Base-by-base conservation (phyloP, 2,888 invertebrate species). In the Agrilus biguttatus region DNA sequence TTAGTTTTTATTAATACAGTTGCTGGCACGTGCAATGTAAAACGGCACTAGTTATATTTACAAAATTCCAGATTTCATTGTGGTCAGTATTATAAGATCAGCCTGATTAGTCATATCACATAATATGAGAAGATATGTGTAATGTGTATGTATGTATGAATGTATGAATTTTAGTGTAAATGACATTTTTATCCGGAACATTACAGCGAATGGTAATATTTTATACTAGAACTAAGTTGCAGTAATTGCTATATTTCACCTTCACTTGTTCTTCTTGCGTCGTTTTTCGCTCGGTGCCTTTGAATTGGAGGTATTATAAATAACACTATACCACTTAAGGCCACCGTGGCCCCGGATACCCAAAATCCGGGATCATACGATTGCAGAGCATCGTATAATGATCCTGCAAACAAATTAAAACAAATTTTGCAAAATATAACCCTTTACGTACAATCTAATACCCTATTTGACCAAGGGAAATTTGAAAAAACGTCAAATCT, bases 351-450 rank as follows among this genome's bases (percentile, higher is more conserved):
- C 5, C 97, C 97, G 14, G 92, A 88, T 46, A 93, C 72, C 54
- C 81, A 77, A 68, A 97, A 98, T 1, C 87, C 90, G 13, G 87
- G 83, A 55, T 85, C 74, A 69, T 92, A 95, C 13, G 87, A 84
- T 2, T 71, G 53, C 6, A 81, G 72, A 12, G 71, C 66, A 59
- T 96, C 96, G 58, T 76, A 88, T 43, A 96, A 67, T 73, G 78
- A 82, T 44, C 95, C 95, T 90, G 67, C 45, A 69, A 71, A n/a
- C n/a, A 51, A 49, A 49, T 23, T 36, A 36, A 17, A 14, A n/a
- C 13, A 14, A 14, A 3, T 3, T n/a, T 4, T 36, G 36, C 36
- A 36, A 36, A 28, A 7, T 2, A 19, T 19, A 5, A 5, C 7
- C 8, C 8, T 23, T 23, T 23, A 23, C 6, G 5, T 28, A 10